These are phyloP conservation scores for Thereva unica DNA, from an alignment of 2,888 invertebrate species.

Conservation along the genomic window DNA sequence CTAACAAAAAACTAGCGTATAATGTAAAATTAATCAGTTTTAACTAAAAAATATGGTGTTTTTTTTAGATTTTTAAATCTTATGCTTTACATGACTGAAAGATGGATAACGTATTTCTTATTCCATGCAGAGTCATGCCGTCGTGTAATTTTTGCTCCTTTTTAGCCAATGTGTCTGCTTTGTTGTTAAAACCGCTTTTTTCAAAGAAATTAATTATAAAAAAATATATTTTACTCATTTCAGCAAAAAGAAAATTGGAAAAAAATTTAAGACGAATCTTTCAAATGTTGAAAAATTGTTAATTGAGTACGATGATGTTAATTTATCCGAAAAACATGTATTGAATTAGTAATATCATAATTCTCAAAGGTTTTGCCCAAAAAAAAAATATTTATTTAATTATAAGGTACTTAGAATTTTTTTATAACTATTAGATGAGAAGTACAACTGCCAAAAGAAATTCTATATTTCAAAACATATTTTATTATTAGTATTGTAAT, in stretches of 20 bases:
- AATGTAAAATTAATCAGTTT: no score
- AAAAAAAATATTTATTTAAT: no score
- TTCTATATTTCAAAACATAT: no score
- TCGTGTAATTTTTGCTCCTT: neutral
- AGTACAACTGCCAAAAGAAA: no score
- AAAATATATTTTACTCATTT: slow-evolving; percentile 33
- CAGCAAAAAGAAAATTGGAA: slow-evolving; percentile 35
- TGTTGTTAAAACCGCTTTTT: neutral
- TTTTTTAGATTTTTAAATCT: no score
- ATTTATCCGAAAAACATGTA: slow-evolving; percentile 13
- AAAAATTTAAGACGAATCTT: slow-evolving; percentile 33
- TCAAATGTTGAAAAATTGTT: slow-evolving; percentile 41
- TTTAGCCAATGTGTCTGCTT: neutral
- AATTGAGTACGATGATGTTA: slow-evolving; percentile 17
- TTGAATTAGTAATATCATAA: slow-evolving; percentile 8
- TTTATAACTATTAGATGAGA: no score
- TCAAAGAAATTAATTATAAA: slow-evolving; percentile 13
- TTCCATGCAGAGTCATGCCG: neutral
- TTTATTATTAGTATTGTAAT: no score
- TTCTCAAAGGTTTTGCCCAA: slow-evolving; percentile 24
- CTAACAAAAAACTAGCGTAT: no score
- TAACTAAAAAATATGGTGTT: no score
- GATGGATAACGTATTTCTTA: no score
- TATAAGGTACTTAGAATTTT: no score
- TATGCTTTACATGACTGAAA: no score